phyloP scores from a whole-genome alignment of 2,888 invertebrate genomes.

The Agriotes lineatus region DNA sequence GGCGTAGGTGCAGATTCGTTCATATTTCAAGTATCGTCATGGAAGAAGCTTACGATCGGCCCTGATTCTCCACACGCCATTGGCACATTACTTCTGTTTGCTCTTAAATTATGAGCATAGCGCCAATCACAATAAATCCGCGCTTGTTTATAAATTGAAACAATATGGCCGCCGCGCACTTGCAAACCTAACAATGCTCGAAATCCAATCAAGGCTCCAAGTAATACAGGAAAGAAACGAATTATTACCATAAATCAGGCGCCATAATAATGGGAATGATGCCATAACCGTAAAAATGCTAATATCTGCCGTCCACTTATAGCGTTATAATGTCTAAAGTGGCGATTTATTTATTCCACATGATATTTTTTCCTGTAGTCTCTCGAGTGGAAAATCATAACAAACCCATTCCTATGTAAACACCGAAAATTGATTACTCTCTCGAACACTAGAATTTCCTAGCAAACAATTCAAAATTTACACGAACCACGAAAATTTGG shows the following conservation, averaged over 20 bases:
- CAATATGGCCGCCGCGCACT: conserved; percentile 19
- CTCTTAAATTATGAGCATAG: conserved; percentile 13
- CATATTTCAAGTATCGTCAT: background rate
- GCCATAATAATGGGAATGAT: conserved; percentile 34
- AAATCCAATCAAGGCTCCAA: conserved; percentile 31
- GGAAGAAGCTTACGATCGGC: background rate
- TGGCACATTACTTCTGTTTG: conserved; percentile 14
- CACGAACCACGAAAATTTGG: too few species aligned
- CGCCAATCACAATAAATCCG: conserved; percentile 24
- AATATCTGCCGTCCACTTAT: conserved; percentile 28
- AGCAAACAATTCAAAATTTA: too few species aligned
- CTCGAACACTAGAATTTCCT: too few species aligned
- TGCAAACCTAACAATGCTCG: conserved; percentile 13
- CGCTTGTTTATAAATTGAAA: conserved; percentile 33
- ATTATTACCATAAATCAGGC: conserved; percentile 31
- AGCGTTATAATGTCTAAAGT: conserved; percentile 28
- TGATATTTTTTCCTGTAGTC: conserved; percentile 1
- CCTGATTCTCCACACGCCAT: conserved; percentile 22
- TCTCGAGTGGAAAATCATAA: conserved; percentile 8
- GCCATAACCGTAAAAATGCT: conserved; percentile 39
- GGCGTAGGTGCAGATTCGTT: background rate
- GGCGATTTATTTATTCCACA: conserved; percentile 28
- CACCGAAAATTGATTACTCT: background rate
- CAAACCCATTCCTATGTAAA: background rate
- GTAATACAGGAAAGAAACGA: conserved; percentile 23